Percentiles rank a stretch among this genome's conserved stretches.
These are phyloP conservation scores for Cairina moschata DNA, from an alignment of 2,113 vertebrate species.

Conservation along the genomic window DNA sequence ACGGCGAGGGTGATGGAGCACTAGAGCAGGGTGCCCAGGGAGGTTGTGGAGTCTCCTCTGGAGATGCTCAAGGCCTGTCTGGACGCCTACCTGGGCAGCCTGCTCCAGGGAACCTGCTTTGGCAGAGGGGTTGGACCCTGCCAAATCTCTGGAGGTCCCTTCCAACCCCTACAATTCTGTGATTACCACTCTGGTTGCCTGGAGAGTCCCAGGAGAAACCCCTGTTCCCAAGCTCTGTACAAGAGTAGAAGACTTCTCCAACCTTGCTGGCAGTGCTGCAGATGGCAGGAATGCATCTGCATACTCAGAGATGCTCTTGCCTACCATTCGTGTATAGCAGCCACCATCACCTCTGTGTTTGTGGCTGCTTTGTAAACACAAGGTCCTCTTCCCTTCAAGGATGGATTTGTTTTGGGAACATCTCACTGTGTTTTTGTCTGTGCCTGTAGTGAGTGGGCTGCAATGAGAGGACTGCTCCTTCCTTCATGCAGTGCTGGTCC, in stretches of 20 bases:
- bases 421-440: neutral
- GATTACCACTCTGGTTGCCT: neutral
- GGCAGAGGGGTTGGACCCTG: too few relatives aligned
- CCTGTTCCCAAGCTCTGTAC: neutral
- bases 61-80: too few relatives aligned
- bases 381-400: neutral
- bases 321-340: neutral
- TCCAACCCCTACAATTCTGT: too few relatives aligned
- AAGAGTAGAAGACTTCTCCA: neutral
- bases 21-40: too few relatives aligned
- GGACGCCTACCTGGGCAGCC: too few relatives aligned
- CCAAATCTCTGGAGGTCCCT: too few relatives aligned
- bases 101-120: too few relatives aligned
- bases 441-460: neutral
- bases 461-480: fast-evolving
- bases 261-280: neutral
- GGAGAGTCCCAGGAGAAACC: neutral
- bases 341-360: neutral
- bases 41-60: too few relatives aligned
- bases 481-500: neutral
- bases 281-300: neutral
- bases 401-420: neutral
- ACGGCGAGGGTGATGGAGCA: too few relatives aligned
- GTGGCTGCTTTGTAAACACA: neutral
- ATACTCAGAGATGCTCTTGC: neutral